A percentile compares a stretch with the other conserved stretches of the same genome.
Conservation (phyloP, 2,797 vertebrate genomes). For the Hozukius guyotensis region DNA sequence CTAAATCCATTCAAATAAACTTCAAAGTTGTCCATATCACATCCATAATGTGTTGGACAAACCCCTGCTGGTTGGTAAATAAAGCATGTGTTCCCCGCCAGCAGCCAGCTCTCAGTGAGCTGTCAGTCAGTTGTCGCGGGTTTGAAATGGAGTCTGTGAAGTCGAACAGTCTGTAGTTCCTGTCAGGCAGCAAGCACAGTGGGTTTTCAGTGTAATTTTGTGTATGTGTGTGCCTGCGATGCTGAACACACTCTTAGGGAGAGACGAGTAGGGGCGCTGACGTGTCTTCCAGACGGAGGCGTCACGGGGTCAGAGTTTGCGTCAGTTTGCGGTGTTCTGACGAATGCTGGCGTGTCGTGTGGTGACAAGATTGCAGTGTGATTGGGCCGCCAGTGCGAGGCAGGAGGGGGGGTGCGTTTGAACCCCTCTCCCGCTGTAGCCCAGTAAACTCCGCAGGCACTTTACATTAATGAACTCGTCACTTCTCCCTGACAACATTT, state of each 20-base stretch:
- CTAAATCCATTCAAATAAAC: constrained; percentile 33
- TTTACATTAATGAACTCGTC: constrained; percentile 74
- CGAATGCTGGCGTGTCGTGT: constrained; percentile 64
- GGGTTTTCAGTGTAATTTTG: constrained; percentile 34
- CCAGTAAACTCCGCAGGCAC: constrained; percentile 54
- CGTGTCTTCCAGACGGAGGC: constrained; percentile 66
- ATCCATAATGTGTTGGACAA: constrained; percentile 31
- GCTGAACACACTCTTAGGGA: constrained; percentile 27
- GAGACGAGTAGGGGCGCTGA: constrained; percentile 45
- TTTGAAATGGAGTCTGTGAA: constrained; percentile 73
- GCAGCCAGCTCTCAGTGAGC: constrained; percentile 61
- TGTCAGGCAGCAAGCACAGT: constrained; percentile 69
- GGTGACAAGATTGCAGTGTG: constrained; percentile 61
- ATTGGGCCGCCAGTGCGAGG: constrained; percentile 43
- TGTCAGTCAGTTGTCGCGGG: constrained; percentile 74
- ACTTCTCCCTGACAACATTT: constrained; percentile 51
- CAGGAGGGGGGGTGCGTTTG: constrained; percentile 36
- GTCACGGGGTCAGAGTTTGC: constrained; percentile 75
- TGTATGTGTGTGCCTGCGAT: constrained; percentile 20
- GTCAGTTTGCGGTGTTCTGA: constrained; percentile 69
- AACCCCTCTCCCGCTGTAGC: constrained; percentile 28
- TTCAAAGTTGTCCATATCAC: constrained; percentile 42
- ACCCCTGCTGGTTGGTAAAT: constrained; percentile 73
- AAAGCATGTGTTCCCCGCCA: constrained; percentile 71
- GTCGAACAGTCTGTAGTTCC: constrained; percentile 67